phyloP scores from a whole-genome alignment of 2,888 invertebrate genomes.

The Poecilus cupreus region DNA sequence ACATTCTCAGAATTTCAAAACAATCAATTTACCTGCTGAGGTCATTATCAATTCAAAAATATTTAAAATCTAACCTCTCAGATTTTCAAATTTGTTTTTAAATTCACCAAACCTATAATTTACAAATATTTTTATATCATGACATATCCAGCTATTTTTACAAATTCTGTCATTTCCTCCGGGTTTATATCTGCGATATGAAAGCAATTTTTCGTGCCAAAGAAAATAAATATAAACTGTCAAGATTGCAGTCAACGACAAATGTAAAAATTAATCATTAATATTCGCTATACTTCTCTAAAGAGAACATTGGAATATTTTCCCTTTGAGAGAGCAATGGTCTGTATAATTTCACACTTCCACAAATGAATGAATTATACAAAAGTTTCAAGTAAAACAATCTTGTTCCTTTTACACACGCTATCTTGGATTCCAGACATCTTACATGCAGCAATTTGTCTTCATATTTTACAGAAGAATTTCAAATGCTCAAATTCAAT shows the following conservation, averaged over 20 bases:
- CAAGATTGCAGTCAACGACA: not conserved
- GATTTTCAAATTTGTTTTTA: not conserved
- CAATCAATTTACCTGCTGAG: too few relatives aligned
- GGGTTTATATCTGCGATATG: not conserved
- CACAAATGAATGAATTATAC: conserved; percentile 5
- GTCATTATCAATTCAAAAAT: too few relatives aligned
- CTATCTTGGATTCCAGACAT: not conserved
- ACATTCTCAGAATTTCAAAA: too few relatives aligned
- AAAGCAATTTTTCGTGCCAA: not conserved
- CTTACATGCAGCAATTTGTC: not conserved
- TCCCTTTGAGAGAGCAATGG: not conserved
- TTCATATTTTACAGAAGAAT: too few relatives aligned
- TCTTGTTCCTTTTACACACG: not conserved
- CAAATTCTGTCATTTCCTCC: not conserved
- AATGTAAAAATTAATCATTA: not conserved
- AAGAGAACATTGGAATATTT: not conserved
- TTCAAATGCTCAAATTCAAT: too few relatives aligned
- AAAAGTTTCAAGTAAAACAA: conserved; percentile 10
- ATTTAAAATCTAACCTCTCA: not conserved
- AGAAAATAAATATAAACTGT: not conserved
- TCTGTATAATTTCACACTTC: not conserved
- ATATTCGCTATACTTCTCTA: not conserved
- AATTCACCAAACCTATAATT: not conserved
- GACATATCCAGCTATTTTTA: not conserved
- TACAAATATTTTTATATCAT: not conserved